Evolutionary conservation across 1,140 invertebrate genomes (phyloP).

Genomic region (Pantala flavescens): DNA sequence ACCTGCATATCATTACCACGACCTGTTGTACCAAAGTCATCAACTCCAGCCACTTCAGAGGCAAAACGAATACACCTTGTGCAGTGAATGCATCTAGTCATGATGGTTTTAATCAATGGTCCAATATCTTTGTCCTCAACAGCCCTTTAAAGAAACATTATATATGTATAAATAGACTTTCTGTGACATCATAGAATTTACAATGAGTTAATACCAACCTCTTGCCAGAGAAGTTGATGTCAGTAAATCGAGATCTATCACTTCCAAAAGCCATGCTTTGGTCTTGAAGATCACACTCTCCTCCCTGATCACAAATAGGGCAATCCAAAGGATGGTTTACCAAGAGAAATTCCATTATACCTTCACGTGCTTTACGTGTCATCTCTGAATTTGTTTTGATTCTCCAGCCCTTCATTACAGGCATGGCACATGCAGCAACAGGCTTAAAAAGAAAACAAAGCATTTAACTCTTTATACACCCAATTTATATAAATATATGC

Average conservation of each 20-base stretch:
- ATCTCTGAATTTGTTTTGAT: constrained; percentile 97
- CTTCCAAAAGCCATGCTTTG: constrained; percentile 99
- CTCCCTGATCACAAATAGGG: constrained; percentile 99
- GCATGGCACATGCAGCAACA: constrained; percentile 99
- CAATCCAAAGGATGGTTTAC: constrained; percentile 99
- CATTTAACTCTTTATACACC: constrained; percentile 14
- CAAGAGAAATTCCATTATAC: constrained; percentile 98
- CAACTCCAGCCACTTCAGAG: constrained; percentile 93
- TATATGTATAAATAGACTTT: background rate
- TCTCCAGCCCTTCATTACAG: constrained; percentile 97
- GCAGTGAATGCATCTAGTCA: constrained; percentile 99
- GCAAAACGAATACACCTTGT: constrained; percentile 95
- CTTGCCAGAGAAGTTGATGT: constrained; percentile 89
- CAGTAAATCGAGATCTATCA: constrained; percentile 87
- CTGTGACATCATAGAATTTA: background rate
- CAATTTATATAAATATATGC: background rate
- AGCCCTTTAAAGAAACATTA: constrained; percentile 50
- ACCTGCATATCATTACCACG: constrained; percentile 92
- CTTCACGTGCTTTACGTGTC: constrained; percentile 87
- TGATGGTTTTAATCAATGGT: constrained; percentile 96
- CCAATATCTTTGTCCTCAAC: constrained; percentile 99
- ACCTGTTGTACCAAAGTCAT: constrained; percentile 95
- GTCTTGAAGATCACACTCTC: constrained; percentile 98
- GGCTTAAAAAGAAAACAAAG: constrained; percentile 54
- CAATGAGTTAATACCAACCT: constrained; percentile 38